These are phyloP conservation scores for Malurus elegans DNA, from an alignment of 2,113 vertebrate genomes.

Conservation along the genomic window DNA sequence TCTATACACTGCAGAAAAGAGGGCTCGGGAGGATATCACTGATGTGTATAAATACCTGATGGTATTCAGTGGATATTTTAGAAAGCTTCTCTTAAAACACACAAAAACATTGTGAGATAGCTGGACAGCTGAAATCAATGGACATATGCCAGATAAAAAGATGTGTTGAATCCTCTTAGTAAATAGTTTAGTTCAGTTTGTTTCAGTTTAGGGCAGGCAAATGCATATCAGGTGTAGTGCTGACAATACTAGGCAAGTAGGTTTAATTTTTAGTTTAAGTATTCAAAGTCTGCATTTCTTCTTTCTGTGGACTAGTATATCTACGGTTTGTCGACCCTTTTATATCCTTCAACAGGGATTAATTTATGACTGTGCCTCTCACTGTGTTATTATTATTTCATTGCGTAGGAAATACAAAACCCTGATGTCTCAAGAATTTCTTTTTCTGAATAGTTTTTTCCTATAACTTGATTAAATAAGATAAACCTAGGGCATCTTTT, in stretches of 20 bases:
- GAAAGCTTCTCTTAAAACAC: background rate
- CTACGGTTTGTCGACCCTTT: background rate
- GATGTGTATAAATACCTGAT: background rate
- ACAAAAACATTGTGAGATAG: background rate
- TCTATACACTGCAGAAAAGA: background rate
- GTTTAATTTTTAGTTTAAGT: background rate
- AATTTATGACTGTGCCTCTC: background rate
- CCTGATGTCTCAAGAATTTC: background rate
- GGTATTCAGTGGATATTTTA: background rate
- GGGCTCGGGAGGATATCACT: rapidly evolving
- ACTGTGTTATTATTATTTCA: background rate
- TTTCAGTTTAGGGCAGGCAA: background rate
- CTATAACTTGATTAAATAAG: background rate
- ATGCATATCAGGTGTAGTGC: background rate
- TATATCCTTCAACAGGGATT: background rate
- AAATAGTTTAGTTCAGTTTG: background rate
- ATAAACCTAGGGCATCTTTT: background rate
- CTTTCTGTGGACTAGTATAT: background rate
- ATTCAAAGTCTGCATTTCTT: background rate
- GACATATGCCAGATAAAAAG: background rate
- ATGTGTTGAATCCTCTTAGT: background rate
- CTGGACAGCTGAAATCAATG: background rate
- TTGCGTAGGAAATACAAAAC: background rate
- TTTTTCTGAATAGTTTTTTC: background rate
- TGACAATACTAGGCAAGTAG: background rate